Evolutionary conservation across 2,113 vertebrate genomes (phyloP).

Genomic region (Cygnus buccinator): DNA sequence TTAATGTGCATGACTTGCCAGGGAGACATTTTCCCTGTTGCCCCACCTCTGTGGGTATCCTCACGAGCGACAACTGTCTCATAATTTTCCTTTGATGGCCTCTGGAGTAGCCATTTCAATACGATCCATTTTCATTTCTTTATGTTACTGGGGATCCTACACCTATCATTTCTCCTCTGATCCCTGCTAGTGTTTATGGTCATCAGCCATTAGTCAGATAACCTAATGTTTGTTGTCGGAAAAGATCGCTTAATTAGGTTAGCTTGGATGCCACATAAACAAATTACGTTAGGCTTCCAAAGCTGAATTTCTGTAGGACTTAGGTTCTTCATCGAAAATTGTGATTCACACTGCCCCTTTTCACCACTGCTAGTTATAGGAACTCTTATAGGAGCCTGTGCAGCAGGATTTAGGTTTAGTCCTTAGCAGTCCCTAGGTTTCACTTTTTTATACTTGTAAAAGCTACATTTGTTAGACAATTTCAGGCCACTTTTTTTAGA

Average conservation of each 20-base stretch:
- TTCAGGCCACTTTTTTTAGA: neutral
- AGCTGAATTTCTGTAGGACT: neutral
- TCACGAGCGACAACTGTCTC: neutral
- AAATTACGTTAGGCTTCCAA: neutral
- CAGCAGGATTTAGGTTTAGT: neutral
- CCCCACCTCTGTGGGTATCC: rapidly evolving
- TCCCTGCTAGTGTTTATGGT: neutral
- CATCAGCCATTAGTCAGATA: neutral
- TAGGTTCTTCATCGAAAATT: neutral
- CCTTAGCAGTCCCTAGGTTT: neutral
- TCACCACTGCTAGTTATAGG: neutral
- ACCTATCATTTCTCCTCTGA: neutral
- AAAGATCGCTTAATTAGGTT: neutral
- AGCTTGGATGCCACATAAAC: neutral
- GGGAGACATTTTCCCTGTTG: neutral
- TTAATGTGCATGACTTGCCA: neutral
- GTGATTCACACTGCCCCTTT: neutral
- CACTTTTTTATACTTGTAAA: neutral
- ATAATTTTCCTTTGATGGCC: neutral
- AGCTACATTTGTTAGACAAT: neutral
- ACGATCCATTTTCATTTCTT: neutral
- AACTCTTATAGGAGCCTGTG: neutral
- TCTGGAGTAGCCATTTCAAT: neutral
- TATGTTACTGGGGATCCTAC: neutral
- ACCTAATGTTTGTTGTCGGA: neutral